Evolutionary conservation across 2,888 invertebrate genomes (phyloP).

Genomic region (Phaedon cochleariae): DNA sequence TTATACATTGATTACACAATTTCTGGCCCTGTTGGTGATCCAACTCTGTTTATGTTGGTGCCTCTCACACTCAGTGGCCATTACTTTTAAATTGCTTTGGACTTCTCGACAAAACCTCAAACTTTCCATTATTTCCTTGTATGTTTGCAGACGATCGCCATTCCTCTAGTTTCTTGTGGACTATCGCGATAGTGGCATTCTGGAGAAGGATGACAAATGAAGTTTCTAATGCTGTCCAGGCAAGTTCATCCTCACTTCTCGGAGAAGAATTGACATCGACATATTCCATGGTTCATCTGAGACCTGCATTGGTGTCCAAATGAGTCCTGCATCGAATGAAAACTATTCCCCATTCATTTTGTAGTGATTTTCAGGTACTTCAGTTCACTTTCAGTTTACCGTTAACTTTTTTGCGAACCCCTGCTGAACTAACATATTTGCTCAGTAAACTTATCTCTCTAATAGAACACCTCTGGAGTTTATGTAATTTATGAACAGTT

Average conservation of each 20-base stretch:
- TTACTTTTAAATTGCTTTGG: constrained; percentile 42
- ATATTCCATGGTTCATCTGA: too few species aligned
- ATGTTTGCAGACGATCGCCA: constrained; percentile 25
- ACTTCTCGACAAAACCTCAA: constrained; percentile 26
- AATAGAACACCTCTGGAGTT: constrained; percentile 29
- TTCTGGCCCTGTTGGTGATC: not conserved
- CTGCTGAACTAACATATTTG: not conserved
- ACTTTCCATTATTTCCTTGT: constrained; percentile 38
- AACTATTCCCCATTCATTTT: too few species aligned
- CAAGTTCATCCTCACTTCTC: not conserved
- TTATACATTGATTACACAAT: too few species aligned
- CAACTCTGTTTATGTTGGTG: not conserved
- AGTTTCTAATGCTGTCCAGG: not conserved
- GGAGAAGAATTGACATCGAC: not conserved
- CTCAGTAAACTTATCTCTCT: constrained; percentile 10
- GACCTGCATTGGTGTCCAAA: too few species aligned
- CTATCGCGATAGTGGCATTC: not conserved
- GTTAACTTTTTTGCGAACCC: too few species aligned
- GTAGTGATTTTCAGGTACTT: too few species aligned
- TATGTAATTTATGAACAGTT: constrained; percentile 60
- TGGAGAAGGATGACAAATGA: not conserved
- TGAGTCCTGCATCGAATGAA: too few species aligned
- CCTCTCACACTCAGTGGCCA: constrained; percentile 35
- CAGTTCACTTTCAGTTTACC: too few species aligned
- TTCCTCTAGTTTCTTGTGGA: constrained; percentile 7